These are phyloP conservation scores for Bombus picipes DNA, from an alignment of 1,140 invertebrate species.

Conservation along the genomic window DNA sequence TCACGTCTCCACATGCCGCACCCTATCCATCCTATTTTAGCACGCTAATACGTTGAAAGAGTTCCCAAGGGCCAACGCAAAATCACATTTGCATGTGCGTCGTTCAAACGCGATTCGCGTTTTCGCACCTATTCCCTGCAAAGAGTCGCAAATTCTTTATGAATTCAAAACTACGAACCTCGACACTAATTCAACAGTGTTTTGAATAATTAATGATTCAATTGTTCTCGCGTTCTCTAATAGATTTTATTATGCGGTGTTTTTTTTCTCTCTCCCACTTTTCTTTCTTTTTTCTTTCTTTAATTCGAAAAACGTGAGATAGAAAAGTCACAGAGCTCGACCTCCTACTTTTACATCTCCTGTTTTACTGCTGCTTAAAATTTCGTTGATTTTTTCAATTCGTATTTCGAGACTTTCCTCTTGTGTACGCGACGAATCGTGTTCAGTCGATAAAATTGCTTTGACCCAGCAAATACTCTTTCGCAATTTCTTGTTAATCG, in stretches of 20 bases:
- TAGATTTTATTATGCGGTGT: background rate
- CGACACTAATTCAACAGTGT: background rate
- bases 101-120: background rate
- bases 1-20: background rate
- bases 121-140: slow-evolving; percentile 1
- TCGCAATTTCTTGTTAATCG: slow-evolving; percentile 52
- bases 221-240: background rate
- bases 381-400: background rate
- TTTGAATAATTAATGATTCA: slow-evolving; percentile 2
- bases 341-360: background rate
- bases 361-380: background rate
- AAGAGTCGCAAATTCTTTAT: background rate
- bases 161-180: background rate
- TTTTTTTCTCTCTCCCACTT: background rate
- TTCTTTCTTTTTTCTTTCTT: background rate
- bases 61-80: background rate
- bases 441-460: slow-evolving; percentile 35
- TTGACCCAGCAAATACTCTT: slow-evolving; percentile 48
- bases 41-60: slow-evolving; percentile 7
- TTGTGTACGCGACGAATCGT: background rate
- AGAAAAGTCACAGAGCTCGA: background rate
- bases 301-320: background rate
- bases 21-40: background rate
- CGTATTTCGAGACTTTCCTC: background rate
- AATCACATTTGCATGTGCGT: slow-evolving; percentile 33